Base-by-base conservation (phyloP, 2,888 invertebrate species). In the Cataglyphis altisquamis region DNA sequence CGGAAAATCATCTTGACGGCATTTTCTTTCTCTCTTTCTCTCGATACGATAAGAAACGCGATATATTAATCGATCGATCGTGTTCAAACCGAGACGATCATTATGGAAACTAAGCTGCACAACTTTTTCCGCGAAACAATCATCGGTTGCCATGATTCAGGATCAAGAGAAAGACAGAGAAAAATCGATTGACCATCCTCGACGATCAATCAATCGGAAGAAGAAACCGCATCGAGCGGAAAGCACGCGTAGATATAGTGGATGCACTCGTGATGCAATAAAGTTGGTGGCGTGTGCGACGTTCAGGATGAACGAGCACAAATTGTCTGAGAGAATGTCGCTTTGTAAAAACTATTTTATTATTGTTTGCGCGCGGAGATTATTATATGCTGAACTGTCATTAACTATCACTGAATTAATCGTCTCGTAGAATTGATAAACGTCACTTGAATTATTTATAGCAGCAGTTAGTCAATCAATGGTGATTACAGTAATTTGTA, bases 21-120 rank as follows among this genome's bases (percentile, higher is more conserved):
- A 68, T 84, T 84, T 82, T 88, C 83, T 83, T 74, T 52, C 48
- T 52, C 83, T 83, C 81, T 84, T 82, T 88, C 82, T 82, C 74
- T 82, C 67, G 48, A 87, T 74, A 75, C 60, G 64, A 64, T 74
- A 84, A 89, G 85, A 88, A 89, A 85, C 64, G 63, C 83, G 82
- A 74, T 83, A 74, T 83, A 88, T 89, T 82, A 82, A 88, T 84
- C 89, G 55, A 88, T 83, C 88, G 84, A 82, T 88, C 86, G 86
- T 86, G 67, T 48, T 70, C 83, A 81, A 82, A 70, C 70, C 57
- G 81, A 78, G 55, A 81, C 68, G 55, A 70, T 88, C 89, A 84
- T 89, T 89, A 89, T 89, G 88, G 88, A 85, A 88, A 89, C 88
- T 73, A 84, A 89, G 83, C 87, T 84, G 89, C 84, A 86, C 78